Percentiles rank a stretch among this genome's conserved stretches.
Conservation (phyloP, 2,797 vertebrate genomes). For the Sphenodon punctatus region DNA sequence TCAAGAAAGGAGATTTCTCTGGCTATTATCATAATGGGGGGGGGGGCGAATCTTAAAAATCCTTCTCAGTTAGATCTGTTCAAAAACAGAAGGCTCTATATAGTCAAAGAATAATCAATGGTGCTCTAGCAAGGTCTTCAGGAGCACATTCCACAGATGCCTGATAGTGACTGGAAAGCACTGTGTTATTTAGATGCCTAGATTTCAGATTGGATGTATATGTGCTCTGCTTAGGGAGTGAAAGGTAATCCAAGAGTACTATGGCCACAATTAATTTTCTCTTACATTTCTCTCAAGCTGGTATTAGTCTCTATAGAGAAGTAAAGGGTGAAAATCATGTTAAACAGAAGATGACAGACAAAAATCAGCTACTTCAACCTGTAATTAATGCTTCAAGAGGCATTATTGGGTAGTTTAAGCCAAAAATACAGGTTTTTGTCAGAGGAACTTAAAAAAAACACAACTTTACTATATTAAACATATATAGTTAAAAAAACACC, state of each 20-base stretch:
- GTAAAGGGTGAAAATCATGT: background rate
- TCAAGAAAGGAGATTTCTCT: background rate
- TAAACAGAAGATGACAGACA: background rate
- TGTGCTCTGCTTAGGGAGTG: fast-evolving
- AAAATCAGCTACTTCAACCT: background rate
- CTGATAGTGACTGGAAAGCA: background rate
- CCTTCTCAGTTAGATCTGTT: background rate
- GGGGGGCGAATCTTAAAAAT: background rate
- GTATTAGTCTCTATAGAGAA: background rate
- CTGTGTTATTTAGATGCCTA: background rate
- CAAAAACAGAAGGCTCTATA: background rate
- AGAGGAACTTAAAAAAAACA: too few relatives aligned
- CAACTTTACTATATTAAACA: too few relatives aligned
- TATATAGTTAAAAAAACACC: too few relatives aligned
- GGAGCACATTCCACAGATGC: background rate
- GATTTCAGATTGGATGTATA: background rate
- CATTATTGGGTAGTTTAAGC: background rate
- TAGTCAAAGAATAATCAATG: background rate
- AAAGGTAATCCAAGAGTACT: fast-evolving
- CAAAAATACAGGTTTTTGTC: background rate
- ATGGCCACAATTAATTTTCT: background rate
- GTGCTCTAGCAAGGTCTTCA: fast-evolving
- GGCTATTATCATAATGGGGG: background rate
- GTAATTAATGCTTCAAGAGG: background rate
- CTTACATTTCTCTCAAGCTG: background rate